phyloP scores from a whole-genome alignment of 2,888 invertebrate genomes.

The Aphrophora alni region DNA sequence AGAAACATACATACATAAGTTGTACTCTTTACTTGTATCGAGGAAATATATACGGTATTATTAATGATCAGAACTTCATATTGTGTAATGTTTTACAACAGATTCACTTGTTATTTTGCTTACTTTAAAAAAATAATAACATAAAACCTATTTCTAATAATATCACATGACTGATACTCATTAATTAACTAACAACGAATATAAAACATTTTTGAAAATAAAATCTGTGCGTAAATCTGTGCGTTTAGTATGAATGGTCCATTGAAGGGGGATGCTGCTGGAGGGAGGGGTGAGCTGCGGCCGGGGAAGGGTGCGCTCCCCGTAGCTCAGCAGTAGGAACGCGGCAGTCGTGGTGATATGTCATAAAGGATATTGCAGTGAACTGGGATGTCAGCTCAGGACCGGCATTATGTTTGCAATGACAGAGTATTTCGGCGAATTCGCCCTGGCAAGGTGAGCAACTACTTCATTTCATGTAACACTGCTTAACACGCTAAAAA shows the following conservation, averaged over 20 bases:
- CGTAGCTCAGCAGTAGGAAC: slow-evolving; percentile 10
- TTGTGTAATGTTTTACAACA: too few relatives aligned
- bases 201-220: not conserved
- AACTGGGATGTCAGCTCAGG: slow-evolving; percentile 27
- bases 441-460: slow-evolving; percentile 61
- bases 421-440: slow-evolving; percentile 63
- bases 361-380: not conserved
- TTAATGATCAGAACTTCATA: too few relatives aligned
- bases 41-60: too few relatives aligned
- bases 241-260: slow-evolving; percentile 27
- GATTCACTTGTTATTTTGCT: too few relatives aligned
- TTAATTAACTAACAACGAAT: too few relatives aligned
- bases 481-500: not conserved
- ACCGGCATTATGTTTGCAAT: slow-evolving; percentile 60
- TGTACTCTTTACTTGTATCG: too few relatives aligned
- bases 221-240: not conserved
- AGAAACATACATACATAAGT: too few relatives aligned
- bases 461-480: not conserved
- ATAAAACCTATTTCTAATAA: too few relatives aligned
- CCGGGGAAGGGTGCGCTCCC: slow-evolving; percentile 11
- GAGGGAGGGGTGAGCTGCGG: slow-evolving; percentile 26
- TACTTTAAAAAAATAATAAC: too few relatives aligned
- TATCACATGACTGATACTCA: too few relatives aligned
- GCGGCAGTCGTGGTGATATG: slow-evolving; percentile 27
- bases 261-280: slow-evolving; percentile 31